Base-by-base conservation (phyloP, 2,888 invertebrate genomes). In the Orthosia gothica region DNA sequence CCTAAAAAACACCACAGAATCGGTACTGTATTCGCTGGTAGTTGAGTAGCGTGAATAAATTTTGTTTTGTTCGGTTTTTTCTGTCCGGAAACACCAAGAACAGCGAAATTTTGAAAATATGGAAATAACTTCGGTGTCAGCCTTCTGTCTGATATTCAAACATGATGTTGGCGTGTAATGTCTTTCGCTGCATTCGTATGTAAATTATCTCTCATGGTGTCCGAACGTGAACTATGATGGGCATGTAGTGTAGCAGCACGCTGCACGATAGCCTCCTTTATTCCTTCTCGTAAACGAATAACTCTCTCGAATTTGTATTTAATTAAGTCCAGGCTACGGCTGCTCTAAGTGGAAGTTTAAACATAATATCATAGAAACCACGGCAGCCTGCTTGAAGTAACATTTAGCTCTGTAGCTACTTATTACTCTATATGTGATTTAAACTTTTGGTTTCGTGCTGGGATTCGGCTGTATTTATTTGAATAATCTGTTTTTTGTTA, bases 31-130 rank as follows among this genome's bases (percentile, higher is more conserved):
- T 66, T 82, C 58, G 52, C 66, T 72, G 61, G 74, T 71, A 52
- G 71, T 70, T 76, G 70, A 66, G 72, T 59, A 66, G 72, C 74
- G 70, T 79, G 65, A 63, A 77, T 77, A 85, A 76, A 74, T 78
- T 77, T 78, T 76, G 70, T 76, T 83, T 82, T 82, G 83, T 83
- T 78, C 71, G 65, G 74, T 80, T 84, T 77, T 74, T 68, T 69
- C 67, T 72, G 73, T 76, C 72, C 68, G 79, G 70, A 82, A 74
- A 85, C 74, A 77, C 73, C 71, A 79, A 75, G 79, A 84, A 85
- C 72, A 85, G 75, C 32, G 52, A 76, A 82, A 82, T 74, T 82
- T 79, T 69, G 70, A 57, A 82, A 85, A 82, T 84, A 82, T 78
- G 76, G 71, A 66, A 61, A 85, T 75, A 75, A 73, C 66, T 58